Percentiles rank a stretch among this genome's conserved stretches.
phyloP scores from a whole-genome alignment of 2,113 vertebrate species.

The Holacanthus passer region DNA sequence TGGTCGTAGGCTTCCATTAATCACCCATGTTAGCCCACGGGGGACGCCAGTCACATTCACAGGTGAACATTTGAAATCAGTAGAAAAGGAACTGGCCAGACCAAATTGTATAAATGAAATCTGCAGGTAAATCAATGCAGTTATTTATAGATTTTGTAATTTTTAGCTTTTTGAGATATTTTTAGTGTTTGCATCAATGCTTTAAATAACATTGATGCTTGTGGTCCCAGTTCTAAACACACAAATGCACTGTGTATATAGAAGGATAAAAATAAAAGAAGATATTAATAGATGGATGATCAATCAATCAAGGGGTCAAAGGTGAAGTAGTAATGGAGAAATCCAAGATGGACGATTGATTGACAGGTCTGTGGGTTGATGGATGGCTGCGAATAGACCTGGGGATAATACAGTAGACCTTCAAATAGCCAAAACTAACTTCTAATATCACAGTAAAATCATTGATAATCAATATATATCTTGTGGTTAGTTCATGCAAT shows the following conservation, averaged over 20 bases:
- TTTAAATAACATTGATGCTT: background rate
- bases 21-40: slow-evolving; percentile 10
- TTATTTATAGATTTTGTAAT: background rate
- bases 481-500: background rate
- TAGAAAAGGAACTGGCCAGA: background rate
- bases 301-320: slow-evolving; percentile 12
- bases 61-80: slow-evolving; percentile 8
- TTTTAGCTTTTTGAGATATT: background rate
- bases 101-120: background rate
- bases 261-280: background rate
- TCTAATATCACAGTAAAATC: background rate
- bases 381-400: background rate
- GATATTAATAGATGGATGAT: background rate
- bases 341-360: background rate
- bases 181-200: background rate
- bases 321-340: background rate
- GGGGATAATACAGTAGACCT: background rate
- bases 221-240: background rate
- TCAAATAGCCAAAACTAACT: background rate
- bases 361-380: slow-evolving; percentile 1
- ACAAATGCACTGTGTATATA: no score
- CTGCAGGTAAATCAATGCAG: background rate
- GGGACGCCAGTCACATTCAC: background rate
- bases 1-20: slow-evolving; percentile 27
- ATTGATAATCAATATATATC: background rate